Evolutionary conservation across 2,888 invertebrate genomes (phyloP), one percentile per base, ranked within the genome.

Genomic region (Synergus laeviventris): DNA sequence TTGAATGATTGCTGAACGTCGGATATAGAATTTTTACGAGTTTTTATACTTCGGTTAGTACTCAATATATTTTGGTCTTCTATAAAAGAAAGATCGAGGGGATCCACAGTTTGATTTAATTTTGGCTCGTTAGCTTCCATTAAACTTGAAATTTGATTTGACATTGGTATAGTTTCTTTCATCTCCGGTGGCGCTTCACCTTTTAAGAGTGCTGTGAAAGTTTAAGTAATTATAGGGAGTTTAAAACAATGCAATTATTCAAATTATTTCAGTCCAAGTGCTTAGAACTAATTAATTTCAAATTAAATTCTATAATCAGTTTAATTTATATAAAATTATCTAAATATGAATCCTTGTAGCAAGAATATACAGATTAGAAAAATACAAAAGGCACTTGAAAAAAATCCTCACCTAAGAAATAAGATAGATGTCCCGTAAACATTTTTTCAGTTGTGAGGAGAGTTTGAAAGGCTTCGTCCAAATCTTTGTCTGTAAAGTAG

Each of bases 381-480:
- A 54, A 7, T 60, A 60, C 21, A 49, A n/a, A 74, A 45, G 11
- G 18, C 38, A 16, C 39, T 62, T 62, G 39, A 77, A 36, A 24
- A n/a, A 16, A 70, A 45, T 76, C 73, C 76, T 81, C 78, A 88
- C 89, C 87, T 31, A 86, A 83, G 31, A 89, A 88, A 79, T 83
- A 79, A 12, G 85, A 84, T 5, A 89, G 79, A 78, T 87, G 83
- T 42, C 86, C 84, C 7, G 83, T 83, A 16, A 89, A 88, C 5
- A 77, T 80, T 79, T 85, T 85, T 56, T 84, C 84, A 31, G 79
- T 82, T 8, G 81, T 79, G 18, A 89, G 79, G 54, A 89, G 77
- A 77, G 79, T 78, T 62, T 86, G 81, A 76, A 89, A 89, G 1
- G 85, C 81, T 18, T 87, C 84, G 74, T 90, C 89, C 31, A 88